These are phyloP conservation scores for Bathynomus jamesi DNA, from an alignment of 1,140 invertebrate genomes.

Conservation along the genomic window DNA sequence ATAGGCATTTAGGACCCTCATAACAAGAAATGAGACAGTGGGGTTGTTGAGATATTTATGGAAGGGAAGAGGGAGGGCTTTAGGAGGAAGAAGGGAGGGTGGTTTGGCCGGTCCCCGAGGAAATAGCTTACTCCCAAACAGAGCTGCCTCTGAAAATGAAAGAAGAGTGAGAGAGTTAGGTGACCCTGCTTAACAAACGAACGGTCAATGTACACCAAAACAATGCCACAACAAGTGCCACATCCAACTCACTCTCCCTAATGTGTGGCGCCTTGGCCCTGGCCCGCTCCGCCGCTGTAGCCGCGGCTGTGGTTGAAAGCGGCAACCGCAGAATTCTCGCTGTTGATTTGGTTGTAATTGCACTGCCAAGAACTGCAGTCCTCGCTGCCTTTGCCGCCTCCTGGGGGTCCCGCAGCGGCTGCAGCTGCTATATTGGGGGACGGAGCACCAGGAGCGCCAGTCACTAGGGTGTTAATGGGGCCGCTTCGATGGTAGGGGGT, in stretches of 20 bases:
- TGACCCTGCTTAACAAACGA: too few species aligned
- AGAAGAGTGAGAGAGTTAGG: not conserved
- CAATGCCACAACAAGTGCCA: not conserved
- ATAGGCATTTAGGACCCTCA: not conserved
- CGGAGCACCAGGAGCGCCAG: constrained; percentile 26
- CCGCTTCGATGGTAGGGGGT: constrained; percentile 1
- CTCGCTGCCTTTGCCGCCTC: not conserved
- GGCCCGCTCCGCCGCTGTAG: not conserved
- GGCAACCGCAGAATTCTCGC: not conserved
- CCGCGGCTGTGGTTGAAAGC: not conserved
- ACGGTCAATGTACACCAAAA: not conserved
- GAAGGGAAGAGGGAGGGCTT: not conserved
- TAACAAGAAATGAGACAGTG: not conserved
- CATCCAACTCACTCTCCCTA: not conserved
- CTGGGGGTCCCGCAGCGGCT: constrained; percentile 23
- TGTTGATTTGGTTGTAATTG: not conserved
- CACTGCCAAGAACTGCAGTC: not conserved
- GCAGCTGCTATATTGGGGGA: constrained; percentile 25
- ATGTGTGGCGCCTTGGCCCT: not conserved
- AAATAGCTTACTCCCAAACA: not conserved
- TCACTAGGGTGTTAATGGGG: constrained; percentile 3
- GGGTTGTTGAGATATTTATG: not conserved
- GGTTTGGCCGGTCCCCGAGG: not conserved
- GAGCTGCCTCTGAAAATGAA: not conserved
- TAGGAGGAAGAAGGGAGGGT: not conserved